Percentiles rank a stretch among this genome's conserved stretches.
Evolutionary conservation across 2,888 invertebrate genomes (phyloP).

Genomic region (Drosophila austrosaltans): DNA sequence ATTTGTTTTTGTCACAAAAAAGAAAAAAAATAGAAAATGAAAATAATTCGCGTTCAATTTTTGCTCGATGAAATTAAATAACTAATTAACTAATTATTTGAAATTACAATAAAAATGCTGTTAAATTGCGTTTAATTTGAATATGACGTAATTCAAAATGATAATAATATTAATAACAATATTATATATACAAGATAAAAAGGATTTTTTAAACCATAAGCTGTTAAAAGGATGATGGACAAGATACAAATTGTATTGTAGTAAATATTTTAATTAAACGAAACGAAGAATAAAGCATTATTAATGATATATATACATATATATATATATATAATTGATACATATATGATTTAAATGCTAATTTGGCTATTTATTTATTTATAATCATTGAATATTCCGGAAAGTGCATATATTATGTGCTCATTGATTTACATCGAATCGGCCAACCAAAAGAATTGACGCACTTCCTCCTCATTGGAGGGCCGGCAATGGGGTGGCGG

Average conservation of each 20-base stretch:
- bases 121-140: conserved; percentile 62
- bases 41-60: conserved; percentile 67
- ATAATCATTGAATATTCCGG: not conserved
- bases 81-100: conserved; percentile 45
- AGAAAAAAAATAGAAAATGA: conserved; percentile 4
- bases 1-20: conserved; percentile 3
- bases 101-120: conserved; percentile 26
- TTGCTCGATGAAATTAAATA: conserved; percentile 45
- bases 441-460: conserved; percentile 84
- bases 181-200: conserved; percentile 56
- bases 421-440: conserved; percentile 37
- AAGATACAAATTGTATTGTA: conserved; percentile 75
- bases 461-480: conserved; percentile 87
- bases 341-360: conserved; percentile 14
- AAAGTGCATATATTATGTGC: conserved; percentile 1
- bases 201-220: conserved; percentile 67
- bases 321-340: conserved; percentile 26
- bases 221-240: conserved; percentile 65
- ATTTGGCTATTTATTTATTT: conserved; percentile 9
- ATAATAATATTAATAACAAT: conserved; percentile 63
- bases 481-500: conserved; percentile 87
- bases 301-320: conserved; percentile 61
- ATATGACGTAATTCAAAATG: conserved; percentile 12
- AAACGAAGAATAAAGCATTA: conserved; percentile 69
- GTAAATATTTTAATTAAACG: conserved; percentile 74